Base-by-base conservation (phyloP, 2,113 vertebrate genomes). In the Hippoglossus stenolepis region DNA sequence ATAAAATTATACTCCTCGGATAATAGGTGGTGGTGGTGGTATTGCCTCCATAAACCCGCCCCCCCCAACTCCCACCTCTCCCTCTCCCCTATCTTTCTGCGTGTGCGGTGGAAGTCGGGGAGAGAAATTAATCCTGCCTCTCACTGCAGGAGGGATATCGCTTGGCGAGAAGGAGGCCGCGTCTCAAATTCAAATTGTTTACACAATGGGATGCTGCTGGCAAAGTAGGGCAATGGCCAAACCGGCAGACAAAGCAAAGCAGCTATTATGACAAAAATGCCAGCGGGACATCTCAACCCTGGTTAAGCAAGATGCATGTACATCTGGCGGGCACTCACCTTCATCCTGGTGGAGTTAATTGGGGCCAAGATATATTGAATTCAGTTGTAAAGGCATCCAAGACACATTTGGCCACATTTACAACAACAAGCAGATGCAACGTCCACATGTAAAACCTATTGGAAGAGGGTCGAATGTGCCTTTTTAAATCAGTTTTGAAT, bases 1-100 rank as follows among this genome's bases (percentile, higher is more conserved):
- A 93, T 92, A 88, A 89, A 93, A 91, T 89, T 81, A 85, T 89
- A 65, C 65, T 90, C 60, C 64, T 77, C 70, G 85, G 85, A 83
- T 87, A 88, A 93, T 85, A 80, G 71, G 70, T 70, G 67, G 70
- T 68, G 67, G 70, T 68, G 35, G 62, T 73, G 81, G 71, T 87
- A 81, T 77, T 90, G 82, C 80, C 81, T 71, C 24, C 64, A 65
- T 31, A 21, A 53, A 26, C 57, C 58, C 65, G 47, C 45, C 20
- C 17, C 79, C 79, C 38, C 47, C 54, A 51, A 51, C 59, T 31
- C 62, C 40, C 35, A 45, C 59, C 23, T 18, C 69, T 59, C 45
- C 51, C 40, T 31, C 73, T 57, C 47, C 47, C 47, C 67, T 61
- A 65, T 79, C 70, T 82, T 70, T 45, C 69, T 69, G 62, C 45